A percentile compares a stretch with the other conserved stretches of the same genome.
Conservation (phyloP, 2,888 invertebrate genomes). For the Odontothrips loti region DNA sequence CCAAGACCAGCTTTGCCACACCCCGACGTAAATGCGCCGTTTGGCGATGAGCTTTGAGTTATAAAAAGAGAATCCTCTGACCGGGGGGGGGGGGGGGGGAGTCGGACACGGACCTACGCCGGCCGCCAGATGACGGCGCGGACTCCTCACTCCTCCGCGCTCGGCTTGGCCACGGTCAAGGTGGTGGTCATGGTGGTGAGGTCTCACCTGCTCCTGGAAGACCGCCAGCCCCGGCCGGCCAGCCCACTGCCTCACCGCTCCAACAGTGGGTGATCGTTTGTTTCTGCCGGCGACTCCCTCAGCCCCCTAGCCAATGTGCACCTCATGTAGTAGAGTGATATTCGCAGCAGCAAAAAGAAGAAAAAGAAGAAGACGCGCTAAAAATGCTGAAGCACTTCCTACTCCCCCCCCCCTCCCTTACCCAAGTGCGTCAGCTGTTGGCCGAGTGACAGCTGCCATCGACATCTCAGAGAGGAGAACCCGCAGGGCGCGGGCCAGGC, state of each 20-base stretch:
- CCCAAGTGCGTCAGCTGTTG: too few species aligned
- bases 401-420: too few species aligned
- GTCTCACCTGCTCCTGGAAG: constrained; percentile 10
- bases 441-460: too few species aligned
- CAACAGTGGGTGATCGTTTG: not conserved
- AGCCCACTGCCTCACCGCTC: not conserved
- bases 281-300: not conserved
- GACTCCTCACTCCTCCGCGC: not conserved
- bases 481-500: too few species aligned
- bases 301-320: too few species aligned
- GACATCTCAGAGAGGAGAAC: too few species aligned
- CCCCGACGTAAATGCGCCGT: not conserved
- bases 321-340: not conserved
- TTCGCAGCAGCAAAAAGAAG: not conserved
- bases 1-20: not conserved
- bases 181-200: not conserved
- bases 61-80: not conserved
- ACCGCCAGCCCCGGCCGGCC: not conserved
- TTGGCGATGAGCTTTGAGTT: constrained; percentile 11
- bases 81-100: not conserved
- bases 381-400: too few species aligned
- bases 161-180: constrained; percentile 12
- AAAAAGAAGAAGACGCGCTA: not conserved
- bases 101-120: not conserved
- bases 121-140: not conserved